Conservation (phyloP, 23 tunicate genomes). For the Trididemnum nubilum region DNA sequence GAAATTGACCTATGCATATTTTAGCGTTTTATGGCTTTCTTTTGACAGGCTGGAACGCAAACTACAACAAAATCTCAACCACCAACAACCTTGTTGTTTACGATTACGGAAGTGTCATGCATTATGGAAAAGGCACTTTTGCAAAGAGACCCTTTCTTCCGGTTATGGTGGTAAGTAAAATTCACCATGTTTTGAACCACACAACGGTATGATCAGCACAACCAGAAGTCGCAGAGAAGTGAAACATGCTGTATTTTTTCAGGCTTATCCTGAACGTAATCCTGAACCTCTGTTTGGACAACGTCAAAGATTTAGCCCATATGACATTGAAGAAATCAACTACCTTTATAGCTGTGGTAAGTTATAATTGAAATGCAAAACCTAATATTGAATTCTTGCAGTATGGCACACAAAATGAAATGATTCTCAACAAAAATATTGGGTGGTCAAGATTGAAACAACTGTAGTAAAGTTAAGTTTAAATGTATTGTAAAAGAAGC, state of each 20-base stretch:
- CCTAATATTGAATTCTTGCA: no score
- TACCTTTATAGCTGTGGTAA: conserved; percentile 83
- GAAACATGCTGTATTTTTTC: neutral
- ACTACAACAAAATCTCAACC: conserved; percentile 56
- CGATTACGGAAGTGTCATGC: conserved; percentile 99
- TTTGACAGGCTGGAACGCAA: conserved; percentile 23
- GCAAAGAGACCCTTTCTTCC: conserved; percentile 84
- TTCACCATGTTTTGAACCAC: neutral
- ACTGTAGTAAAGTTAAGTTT: no score
- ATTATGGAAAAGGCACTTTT: conserved; percentile 77
- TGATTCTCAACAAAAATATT: no score
- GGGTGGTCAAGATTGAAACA: no score
- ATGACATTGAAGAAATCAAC: conserved; percentile 96
- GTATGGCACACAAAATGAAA: no score
- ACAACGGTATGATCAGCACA: no score
- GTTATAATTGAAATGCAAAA: no score
- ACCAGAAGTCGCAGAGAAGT: no score
- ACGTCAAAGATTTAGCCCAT: conserved; percentile 76
- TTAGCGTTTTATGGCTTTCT: no score
- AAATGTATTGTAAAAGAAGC: no score
- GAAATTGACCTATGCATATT: no score
- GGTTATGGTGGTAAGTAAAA: conserved; percentile 67
- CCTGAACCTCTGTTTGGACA: conserved; percentile 85
- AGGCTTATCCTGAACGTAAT: conserved; percentile 60
- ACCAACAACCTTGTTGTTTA: conserved; percentile 85